A percentile compares a stretch with the other conserved stretches of the same genome.
Evolutionary conservation across 1,140 invertebrate species (phyloP).

Genomic region (Sycophila sp.): DNA sequence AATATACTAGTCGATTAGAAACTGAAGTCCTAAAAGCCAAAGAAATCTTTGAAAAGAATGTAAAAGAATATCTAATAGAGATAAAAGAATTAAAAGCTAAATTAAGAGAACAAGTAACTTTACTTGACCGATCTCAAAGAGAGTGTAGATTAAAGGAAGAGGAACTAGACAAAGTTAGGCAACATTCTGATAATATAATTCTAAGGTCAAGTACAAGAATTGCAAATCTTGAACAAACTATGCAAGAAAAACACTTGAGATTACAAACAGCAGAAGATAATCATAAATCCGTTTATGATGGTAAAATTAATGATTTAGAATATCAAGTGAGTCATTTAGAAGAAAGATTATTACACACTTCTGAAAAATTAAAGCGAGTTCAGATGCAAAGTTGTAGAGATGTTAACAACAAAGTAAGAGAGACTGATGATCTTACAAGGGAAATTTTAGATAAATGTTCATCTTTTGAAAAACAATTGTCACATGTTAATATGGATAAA

Average conservation of each 20-base stretch:
- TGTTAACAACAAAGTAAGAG: slow-evolving; percentile 47
- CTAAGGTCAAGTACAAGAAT: slow-evolving; percentile 61
- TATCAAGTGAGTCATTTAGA: slow-evolving; percentile 51
- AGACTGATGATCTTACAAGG: slow-evolving; percentile 50
- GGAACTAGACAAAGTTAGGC: slow-evolving; percentile 61
- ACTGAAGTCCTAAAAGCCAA: slow-evolving; percentile 48
- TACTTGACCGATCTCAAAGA: slow-evolving; percentile 56
- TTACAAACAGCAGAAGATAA: slow-evolving; percentile 48
- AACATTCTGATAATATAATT: slow-evolving; percentile 57
- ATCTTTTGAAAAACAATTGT: slow-evolving; percentile 53
- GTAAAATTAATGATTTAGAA: slow-evolving; percentile 49
- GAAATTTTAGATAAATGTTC: slow-evolving; percentile 53
- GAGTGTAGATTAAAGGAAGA: slow-evolving; percentile 67
- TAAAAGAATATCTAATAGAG: slow-evolving; percentile 54
- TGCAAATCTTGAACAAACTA: slow-evolving; percentile 64
- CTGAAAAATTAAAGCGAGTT: slow-evolving; percentile 46
- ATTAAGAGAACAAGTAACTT: slow-evolving; percentile 53
- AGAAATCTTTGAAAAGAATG: slow-evolving; percentile 49
- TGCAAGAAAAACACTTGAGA: slow-evolving; percentile 60
- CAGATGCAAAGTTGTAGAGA: slow-evolving; percentile 44
- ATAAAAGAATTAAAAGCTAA: slow-evolving; percentile 60
- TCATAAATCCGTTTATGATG: slow-evolving; percentile 64
- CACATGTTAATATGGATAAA: slow-evolving; percentile 50
- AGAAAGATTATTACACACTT: slow-evolving; percentile 44
- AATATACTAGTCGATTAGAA: slow-evolving; percentile 50